Base-by-base conservation (phyloP, 30 jellyfish, hydroid and myxozoan genomes). In the Aurelia sp. region DNA sequence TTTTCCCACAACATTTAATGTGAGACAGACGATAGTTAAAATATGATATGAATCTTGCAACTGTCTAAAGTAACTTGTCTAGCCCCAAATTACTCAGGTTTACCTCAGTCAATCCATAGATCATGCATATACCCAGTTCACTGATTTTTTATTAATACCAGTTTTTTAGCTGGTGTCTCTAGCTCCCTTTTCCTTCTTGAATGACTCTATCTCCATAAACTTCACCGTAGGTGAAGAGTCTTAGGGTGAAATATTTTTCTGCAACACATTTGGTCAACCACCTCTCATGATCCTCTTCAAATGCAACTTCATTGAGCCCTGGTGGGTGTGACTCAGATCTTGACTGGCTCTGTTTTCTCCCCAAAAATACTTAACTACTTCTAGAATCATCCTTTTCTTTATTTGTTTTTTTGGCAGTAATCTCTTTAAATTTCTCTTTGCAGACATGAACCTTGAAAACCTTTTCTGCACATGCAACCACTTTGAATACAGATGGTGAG, bases 151-250 rank as follows among this genome's bases (percentile, higher is more conserved):
- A 74, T 2, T 11, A 33, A 27, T 55, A 74, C 86, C 17, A 74
- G 86, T 53, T 74, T 74, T 17, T 74, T 2, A 74, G 86, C 77
- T 74, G 44, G 53, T 74, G 86, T 53, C 86, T 74, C 12, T 48
- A 80, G 41, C 86, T 74, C 18, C 41, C 86, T 74, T 55, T 74
- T 11, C 86, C 86, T 53, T 74, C 20, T 38, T 33, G 81, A 16
- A 74, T 74, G 16, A 44, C 77, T 48, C 77, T n/a, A 12, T 74
- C 20, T 10, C 78, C 13, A 55, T 74, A 74, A 17, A 10, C 58
- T 74, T 74, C 50, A 53, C 86, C 4, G 30, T 74, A 74, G n/a
- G 86, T 74, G 86, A 33, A 53, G 0, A 74, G 86, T 48, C 77
- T 48, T 17, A 74, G 86, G 17, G 86, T 74, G 51, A 74, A 74